These are phyloP conservation scores for Apeltes quadracus DNA, from an alignment of 2,113 vertebrate species.

Conservation along the genomic window DNA sequence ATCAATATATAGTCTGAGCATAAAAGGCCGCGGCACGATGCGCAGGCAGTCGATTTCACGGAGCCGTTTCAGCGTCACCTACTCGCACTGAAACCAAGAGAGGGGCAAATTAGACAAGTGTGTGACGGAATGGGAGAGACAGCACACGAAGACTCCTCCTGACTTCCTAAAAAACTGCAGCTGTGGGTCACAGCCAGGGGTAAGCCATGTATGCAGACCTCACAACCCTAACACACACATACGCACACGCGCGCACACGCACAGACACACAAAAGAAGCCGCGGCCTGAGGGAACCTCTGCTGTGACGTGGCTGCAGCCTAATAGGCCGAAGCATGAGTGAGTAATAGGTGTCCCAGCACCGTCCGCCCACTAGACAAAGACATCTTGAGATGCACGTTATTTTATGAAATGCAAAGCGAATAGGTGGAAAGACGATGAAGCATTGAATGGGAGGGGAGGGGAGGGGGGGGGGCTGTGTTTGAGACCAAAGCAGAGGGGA, in stretches of 20 bases:
- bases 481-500: slow-evolving; percentile 63
- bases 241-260: slow-evolving; percentile 24
- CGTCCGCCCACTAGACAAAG: slow-evolving; percentile 72
- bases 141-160: slow-evolving; percentile 58
- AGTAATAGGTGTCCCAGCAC: slow-evolving; percentile 73
- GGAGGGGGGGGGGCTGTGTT: slow-evolving; percentile 37
- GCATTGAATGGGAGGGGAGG: slow-evolving; percentile 40
- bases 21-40: slow-evolving; percentile 18
- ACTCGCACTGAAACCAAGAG: slow-evolving; percentile 31
- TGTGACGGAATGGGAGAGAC: slow-evolving; percentile 70
- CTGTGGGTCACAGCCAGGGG: slow-evolving; percentile 69
- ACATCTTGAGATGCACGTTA: slow-evolving; percentile 69
- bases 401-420: slow-evolving; percentile 68
- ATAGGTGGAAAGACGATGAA: slow-evolving; percentile 71
- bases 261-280: not conserved
- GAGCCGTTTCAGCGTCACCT: slow-evolving; percentile 24
- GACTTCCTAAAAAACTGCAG: slow-evolving; percentile 69
- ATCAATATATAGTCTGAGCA: slow-evolving; percentile 6
- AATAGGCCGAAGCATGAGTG: slow-evolving; percentile 68
- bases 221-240: slow-evolving; percentile 10
- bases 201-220: slow-evolving; percentile 27
- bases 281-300: slow-evolving; percentile 52
- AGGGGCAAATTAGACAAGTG: slow-evolving; percentile 49
- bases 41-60: not conserved
- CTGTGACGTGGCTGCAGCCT: slow-evolving; percentile 63